Base-by-base conservation (phyloP, 64 coral and sea anemone genomes). In the Actinia equina region DNA sequence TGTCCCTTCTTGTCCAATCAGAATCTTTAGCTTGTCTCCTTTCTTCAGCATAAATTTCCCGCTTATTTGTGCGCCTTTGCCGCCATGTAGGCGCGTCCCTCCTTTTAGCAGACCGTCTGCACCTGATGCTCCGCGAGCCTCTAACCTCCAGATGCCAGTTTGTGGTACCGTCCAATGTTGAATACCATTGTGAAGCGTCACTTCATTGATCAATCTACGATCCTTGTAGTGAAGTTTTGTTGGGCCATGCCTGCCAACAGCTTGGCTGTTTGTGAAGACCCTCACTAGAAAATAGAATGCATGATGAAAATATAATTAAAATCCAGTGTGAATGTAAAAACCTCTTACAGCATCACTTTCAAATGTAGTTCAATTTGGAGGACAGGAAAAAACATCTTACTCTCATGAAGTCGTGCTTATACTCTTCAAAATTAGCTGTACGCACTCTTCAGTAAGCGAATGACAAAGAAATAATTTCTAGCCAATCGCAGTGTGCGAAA, bases 111-210 rank as follows among this genome's bases (percentile, higher is more conserved):
- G 81, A 5, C 96, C 96, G 44, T 98, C 87, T 14, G 93, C 93
- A 11, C 96, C 96, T 4, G 96, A 94, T 23, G 96, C 96, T 4
- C 96, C 96, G 53, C 91, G 87, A 10, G 93, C 96, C 54, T 98
- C 96, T 15, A 98, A 80, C 27, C 88, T 85, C 96, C 96, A 98
- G 61, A 98, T 82, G 25, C 96, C 96, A n/a, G 87, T 90, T 2
- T 82, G 76, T 27, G 97, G 93, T 16, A 99, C 93, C 18, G 86
- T 95, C 97, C 97, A 99, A 20, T 92, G 77, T 71, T 99, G 97
- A 77, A 99, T 86, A 4, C 97, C 97, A 9, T 87, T 74, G 37
- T 93, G 83, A 30, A 95, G 84, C 18, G 83, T 88, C 23, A 99
- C 97, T 63, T 99, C 97, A 5, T 88, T 59, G 26, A 91, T 86